These are phyloP conservation scores for Spodoptera picta DNA, from an alignment of 2,888 invertebrate genomes.

Conservation along the genomic window DNA sequence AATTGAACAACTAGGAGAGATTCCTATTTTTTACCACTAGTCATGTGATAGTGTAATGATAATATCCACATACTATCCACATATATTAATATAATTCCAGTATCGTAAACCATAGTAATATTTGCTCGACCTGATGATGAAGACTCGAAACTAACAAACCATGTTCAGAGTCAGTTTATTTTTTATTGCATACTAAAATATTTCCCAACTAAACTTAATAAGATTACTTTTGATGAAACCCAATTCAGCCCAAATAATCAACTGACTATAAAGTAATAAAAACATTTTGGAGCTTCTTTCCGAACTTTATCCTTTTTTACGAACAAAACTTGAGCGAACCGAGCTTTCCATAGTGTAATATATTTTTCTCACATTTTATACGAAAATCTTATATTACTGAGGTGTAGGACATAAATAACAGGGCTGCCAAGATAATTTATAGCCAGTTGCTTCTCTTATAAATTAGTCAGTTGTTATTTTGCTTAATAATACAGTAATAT, in stretches of 20 bases:
- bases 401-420: constrained; percentile 45
- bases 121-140: too few species aligned
- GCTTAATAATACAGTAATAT: constrained; percentile 28
- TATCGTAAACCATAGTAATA: too few species aligned
- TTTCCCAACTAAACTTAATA: too few species aligned
- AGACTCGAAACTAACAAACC: too few species aligned
- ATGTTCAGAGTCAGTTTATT: too few species aligned
- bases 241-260: not conserved
- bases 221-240: too few species aligned
- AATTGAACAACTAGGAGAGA: too few species aligned
- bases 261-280: constrained; percentile 2
- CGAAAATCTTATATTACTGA: constrained; percentile 45
- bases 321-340: not conserved
- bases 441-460: constrained; percentile 35
- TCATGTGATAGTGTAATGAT: too few species aligned
- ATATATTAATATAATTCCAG: too few species aligned
- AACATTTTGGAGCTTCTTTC: constrained; percentile 2
- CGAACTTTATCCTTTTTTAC: constrained; percentile 6
- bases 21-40: too few species aligned
- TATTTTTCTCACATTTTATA: constrained; percentile 29
- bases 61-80: too few species aligned
- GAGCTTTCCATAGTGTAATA: constrained; percentile 2
- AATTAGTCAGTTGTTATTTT: constrained; percentile 48
- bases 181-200: too few species aligned
- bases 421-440: constrained; percentile 46